These are phyloP conservation scores for Cydia pomonella DNA, from an alignment of 1,140 invertebrate species.

Conservation along the genomic window DNA sequence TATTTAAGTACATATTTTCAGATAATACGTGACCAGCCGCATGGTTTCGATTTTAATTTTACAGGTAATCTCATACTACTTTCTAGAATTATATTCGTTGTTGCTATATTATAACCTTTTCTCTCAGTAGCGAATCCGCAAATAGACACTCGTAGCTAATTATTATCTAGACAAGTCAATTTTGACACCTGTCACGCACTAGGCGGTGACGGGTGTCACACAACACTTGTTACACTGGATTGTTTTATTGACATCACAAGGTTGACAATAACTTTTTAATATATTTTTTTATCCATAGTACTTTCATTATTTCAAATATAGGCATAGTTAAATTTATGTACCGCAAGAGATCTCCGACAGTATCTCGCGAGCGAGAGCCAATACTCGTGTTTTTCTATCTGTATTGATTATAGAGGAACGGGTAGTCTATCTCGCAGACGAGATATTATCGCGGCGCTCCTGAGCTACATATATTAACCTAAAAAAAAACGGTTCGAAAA, in stretches of 20 bases:
- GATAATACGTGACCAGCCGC: neutral
- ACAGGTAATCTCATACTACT: slow-evolving; percentile 21
- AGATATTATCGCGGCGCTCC: no score
- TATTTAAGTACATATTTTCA: neutral
- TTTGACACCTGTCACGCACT: slow-evolving; percentile 1
- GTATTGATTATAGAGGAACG: no score
- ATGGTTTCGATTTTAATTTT: neutral
- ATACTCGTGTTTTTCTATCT: no score
- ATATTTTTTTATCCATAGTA: neutral
- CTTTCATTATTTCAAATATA: no score
- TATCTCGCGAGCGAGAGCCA: no score
- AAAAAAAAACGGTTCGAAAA: no score
- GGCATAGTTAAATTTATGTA: no score
- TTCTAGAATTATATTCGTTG: slow-evolving; percentile 19
- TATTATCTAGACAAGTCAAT: slow-evolving; percentile 22
- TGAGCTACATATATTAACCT: no score
- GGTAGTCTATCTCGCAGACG: no score
- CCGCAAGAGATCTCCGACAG: no score
- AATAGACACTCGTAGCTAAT: slow-evolving; percentile 20
- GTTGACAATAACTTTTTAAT: neutral
- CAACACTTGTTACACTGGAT: slow-evolving; percentile 1
- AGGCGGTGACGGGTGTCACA: neutral
- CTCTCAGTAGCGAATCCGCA: slow-evolving; percentile 18
- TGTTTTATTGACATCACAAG: neutral
- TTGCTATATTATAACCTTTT: slow-evolving; percentile 26